phyloP scores from a whole-genome alignment of 2,113 vertebrate genomes.

The Tautogolabrus adspersus region DNA sequence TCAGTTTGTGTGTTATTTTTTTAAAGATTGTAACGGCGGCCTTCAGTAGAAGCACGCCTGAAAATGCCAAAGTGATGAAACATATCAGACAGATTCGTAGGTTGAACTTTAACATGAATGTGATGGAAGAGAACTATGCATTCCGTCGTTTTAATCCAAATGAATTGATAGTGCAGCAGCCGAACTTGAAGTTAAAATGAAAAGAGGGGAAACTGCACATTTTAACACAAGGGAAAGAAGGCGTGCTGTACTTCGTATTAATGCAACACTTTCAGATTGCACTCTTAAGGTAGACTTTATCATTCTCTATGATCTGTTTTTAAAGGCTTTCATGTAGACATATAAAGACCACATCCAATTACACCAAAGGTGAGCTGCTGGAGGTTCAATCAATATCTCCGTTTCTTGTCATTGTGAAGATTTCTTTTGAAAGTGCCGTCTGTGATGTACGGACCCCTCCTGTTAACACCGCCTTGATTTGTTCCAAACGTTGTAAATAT shows the following conservation, averaged over 20 bases:
- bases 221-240: slow-evolving; percentile 39
- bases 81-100: slow-evolving; percentile 51
- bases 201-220: slow-evolving; percentile 40
- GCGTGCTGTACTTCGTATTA: neutral
- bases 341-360: neutral
- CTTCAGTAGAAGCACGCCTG: slow-evolving; percentile 38
- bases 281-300: neutral
- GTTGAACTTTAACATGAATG: slow-evolving; percentile 51
- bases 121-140: slow-evolving; percentile 67
- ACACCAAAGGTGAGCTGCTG: neutral
- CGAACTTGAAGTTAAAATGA: slow-evolving; percentile 49
- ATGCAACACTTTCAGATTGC: slow-evolving; percentile 2
- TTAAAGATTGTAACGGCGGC: slow-evolving; percentile 41
- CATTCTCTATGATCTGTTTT: slow-evolving; percentile 1
- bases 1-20: slow-evolving; percentile 5
- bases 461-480: neutral
- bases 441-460: neutral
- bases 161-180: slow-evolving; percentile 34
- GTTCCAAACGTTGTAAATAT: slow-evolving; percentile 12
- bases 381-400: neutral
- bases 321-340: slow-evolving; percentile 9
- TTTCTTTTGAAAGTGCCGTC: neutral
- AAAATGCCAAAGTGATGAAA: slow-evolving; percentile 62
- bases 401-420: neutral
- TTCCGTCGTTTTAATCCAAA: slow-evolving; percentile 33